Base-by-base conservation (phyloP, 1,140 invertebrate genomes). In the Plodia interpunctella region DNA sequence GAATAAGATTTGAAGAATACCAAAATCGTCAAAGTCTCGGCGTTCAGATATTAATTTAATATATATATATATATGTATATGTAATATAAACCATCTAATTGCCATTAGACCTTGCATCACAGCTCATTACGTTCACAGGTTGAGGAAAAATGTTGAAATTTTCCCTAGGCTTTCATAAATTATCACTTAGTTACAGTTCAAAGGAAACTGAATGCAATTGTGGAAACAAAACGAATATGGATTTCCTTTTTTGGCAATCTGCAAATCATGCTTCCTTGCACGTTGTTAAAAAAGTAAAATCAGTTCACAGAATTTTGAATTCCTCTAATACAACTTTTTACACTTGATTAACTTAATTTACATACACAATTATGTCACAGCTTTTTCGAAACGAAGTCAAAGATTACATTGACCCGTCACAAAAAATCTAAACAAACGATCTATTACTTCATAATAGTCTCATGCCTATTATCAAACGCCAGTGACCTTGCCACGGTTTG, bases 401-500 rank as follows among this genome's bases (percentile, higher is more conserved):
- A 44, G 38, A 44, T 3, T 44, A n/a, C 38, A 44, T 15, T 44
- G 38, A 44, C 55, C 49, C 19, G 35, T n/a, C 35, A 50, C 32
- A 50, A 72, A 67, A 82, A 82, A 68, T 61, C 78, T 80, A 82
- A 86, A 85, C 82, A 83, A 85, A 80, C 74, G 52, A 66, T 57
- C 63, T 66, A 65, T 79, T 83, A 79, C 71, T 70, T 78, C 75
- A 78, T 78, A 71, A 80, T 72, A 63, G 69, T 61, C 68, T 62
- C 60, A 66, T 66, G 75, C 58, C 73, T 76, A 78, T 83, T 86
- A 83, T 83, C 76, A 76, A 79, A 76, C 68, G 70, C 57, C 61
- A 63, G 59, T 66, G 80, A 83, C 84, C 84, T 87, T 87, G 84
- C 73, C 73, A 73, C 76, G 66, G 67, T 72, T 84, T 83, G 80